Evolutionary conservation across 1,140 invertebrate genomes (phyloP), one percentile per base, ranked within the genome.

Genomic region (Papilio xuthus): DNA sequence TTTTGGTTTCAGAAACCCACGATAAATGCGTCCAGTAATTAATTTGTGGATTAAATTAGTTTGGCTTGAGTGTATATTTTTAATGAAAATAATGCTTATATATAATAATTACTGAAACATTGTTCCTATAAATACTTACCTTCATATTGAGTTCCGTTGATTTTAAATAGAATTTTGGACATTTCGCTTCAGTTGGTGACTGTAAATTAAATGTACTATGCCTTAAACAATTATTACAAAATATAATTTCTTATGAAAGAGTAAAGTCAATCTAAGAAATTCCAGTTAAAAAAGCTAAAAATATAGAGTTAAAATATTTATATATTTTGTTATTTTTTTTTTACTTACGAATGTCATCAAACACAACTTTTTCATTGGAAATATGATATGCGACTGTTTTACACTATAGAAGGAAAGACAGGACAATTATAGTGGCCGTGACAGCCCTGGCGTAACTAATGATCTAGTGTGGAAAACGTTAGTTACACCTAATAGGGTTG

Each of bases 151-250:
- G 74, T 83, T 28, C 87, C 88, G 63, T 90, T 90, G 20, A 90
- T 89, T 82, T 88, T 90, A 56, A 90, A 90, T 10, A 89, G 32
- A n/a, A 90, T 85, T 80, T 85, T 87, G 15, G 86, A 72, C 88
- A 90, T 90, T 50, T 53, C 32, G 15, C 12, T 53, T 20, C n/a
- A 26, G 0, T 71, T 42, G 20, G 4, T 15, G 1, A 12, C 60
- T 67, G 60, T 15, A 67, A 67, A 28, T 67, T 13, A 60, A 60
- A 60, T 60, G 23, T 60, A 26, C 23, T 9, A 26, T 60, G 26
- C 20, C 9, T 20, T 53, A 18, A 47, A 4, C 15, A 18, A 47
- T 4, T 6, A 4, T 47, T 47, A 47, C 15, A 47, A 47, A 18
- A 47, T 47, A 47, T 7, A 15, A 47, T 18, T 47, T 47, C 15